Base-by-base conservation (phyloP, 2,797 vertebrate genomes). In the Lithobates sylvaticus region DNA sequence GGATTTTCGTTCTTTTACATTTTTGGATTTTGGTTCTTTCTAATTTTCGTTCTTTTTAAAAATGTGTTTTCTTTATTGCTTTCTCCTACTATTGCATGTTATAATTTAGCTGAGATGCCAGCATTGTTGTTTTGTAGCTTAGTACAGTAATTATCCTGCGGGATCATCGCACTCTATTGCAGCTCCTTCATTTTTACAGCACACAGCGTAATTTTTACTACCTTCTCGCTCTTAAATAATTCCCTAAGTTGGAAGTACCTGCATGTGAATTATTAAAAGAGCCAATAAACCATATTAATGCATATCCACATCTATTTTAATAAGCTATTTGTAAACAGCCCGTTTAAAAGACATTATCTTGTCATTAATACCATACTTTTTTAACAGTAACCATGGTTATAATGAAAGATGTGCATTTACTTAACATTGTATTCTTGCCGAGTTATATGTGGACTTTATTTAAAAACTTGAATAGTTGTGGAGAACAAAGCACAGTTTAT, bases 181-280 rank as follows among this genome's bases (percentile, higher is more conserved):
- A 61, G 21, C 39, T 27, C 6, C 39, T 73, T 65, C 18, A 82
- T 74, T 73, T 16, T 16, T 9, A n/a, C 69, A 64, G 50, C 50
- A 39, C 29, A 42, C 80, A 64, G 69, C 54, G 42, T 82, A n/a
- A 74, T 82, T 73, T 61, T 42, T 16, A 10, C 54, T 82, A 74
- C 65, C 70, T 65, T 65, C 69, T 73, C 36, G 12, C 44, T 74
- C 70, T 74, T 64, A 65, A 73, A 82, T 64, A 44, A 73, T 82
- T 74, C 70, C 80, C 70, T 29, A 64, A 69, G 58, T 73, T 82
- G 64, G 80, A 10, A 73, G 74, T 82, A 82, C 80, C 80, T 74
- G 21, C 54, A 82, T 26, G 80, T 82, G 70, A 82, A 82, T 82
- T 82, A 82, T 82, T 82, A 74, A 82, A 82, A 82, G 23, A 26